Evolutionary conservation across 2,113 vertebrate species (phyloP).

Genomic region (Pygoscelis adeliae): DNA sequence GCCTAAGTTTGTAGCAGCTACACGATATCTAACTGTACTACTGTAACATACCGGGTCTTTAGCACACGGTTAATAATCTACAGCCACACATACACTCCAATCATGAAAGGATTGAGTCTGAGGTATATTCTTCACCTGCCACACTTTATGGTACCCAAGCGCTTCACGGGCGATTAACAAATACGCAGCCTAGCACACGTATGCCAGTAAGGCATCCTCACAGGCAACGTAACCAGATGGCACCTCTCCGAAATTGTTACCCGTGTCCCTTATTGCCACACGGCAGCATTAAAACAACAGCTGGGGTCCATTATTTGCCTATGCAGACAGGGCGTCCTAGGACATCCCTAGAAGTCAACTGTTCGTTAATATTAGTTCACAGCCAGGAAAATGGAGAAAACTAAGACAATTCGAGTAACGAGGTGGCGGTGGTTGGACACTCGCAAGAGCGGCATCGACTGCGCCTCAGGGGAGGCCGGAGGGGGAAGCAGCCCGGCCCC

Average conservation of each 20-base stretch:
- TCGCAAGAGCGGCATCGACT: accelerated
- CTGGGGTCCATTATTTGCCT: background rate
- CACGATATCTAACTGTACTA: background rate
- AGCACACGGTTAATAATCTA: accelerated
- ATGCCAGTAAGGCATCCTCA: background rate
- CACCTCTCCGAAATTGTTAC: accelerated
- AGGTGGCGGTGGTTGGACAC: accelerated
- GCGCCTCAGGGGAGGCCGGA: too few relatives aligned
- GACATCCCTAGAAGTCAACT: background rate
- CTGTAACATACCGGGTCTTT: accelerated
- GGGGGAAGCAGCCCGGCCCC: background rate
- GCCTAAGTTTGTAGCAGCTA: background rate
- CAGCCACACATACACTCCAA: background rate
- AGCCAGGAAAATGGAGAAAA: accelerated
- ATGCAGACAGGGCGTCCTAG: accelerated
- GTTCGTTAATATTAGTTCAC: background rate
- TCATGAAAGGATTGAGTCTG: background rate
- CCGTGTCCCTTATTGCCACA: background rate
- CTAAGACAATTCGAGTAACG: accelerated
- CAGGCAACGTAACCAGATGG: accelerated
- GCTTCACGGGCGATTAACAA: accelerated
- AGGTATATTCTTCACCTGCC: background rate
- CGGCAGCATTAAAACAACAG: background rate
- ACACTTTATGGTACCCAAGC: background rate
- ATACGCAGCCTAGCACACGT: accelerated